Conservation (phyloP, 2,888 invertebrate genomes). For the Meteorus colon region DNA sequence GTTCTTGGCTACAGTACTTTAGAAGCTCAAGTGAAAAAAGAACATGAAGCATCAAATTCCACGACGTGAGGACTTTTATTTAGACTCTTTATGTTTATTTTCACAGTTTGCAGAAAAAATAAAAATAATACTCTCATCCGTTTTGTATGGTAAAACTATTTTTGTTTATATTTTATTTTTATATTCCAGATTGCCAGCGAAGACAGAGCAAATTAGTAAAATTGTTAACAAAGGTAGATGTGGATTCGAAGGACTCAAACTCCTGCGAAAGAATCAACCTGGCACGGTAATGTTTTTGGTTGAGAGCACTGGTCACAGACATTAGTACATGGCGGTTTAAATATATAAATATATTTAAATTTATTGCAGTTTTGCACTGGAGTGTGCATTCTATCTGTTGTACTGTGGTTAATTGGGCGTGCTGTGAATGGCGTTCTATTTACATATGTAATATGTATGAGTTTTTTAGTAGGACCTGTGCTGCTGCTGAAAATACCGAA, state of each 20-base stretch:
- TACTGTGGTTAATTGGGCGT: slow-evolving; percentile 66
- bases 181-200: slow-evolving; percentile 58
- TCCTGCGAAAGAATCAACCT: slow-evolving; percentile 65
- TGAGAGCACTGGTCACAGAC: background rate
- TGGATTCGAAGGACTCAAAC: slow-evolving; percentile 56
- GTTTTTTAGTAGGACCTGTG: slow-evolving; percentile 65
- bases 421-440: slow-evolving; percentile 64
- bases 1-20: slow-evolving; percentile 68
- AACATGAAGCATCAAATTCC: slow-evolving; percentile 48
- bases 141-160: background rate
- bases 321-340: background rate
- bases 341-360: slow-evolving; percentile 5
- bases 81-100: slow-evolving; percentile 11
- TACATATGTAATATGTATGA: slow-evolving; percentile 64
- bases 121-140: slow-evolving; percentile 24
- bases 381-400: slow-evolving; percentile 62
- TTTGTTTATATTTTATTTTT: slow-evolving; percentile 24
- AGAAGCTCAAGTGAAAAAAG: slow-evolving; percentile 63
- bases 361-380: slow-evolving; percentile 66
- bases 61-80: slow-evolving; percentile 44
- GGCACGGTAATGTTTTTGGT: slow-evolving; percentile 60
- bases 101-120: slow-evolving; percentile 40
- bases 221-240: slow-evolving; percentile 61
- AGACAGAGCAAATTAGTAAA: slow-evolving; percentile 61
- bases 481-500: slow-evolving; percentile 61